Evolutionary conservation across 92 coral and sea anemone species (phyloP).

Genomic region (Umimayanthus chanpuru): DNA sequence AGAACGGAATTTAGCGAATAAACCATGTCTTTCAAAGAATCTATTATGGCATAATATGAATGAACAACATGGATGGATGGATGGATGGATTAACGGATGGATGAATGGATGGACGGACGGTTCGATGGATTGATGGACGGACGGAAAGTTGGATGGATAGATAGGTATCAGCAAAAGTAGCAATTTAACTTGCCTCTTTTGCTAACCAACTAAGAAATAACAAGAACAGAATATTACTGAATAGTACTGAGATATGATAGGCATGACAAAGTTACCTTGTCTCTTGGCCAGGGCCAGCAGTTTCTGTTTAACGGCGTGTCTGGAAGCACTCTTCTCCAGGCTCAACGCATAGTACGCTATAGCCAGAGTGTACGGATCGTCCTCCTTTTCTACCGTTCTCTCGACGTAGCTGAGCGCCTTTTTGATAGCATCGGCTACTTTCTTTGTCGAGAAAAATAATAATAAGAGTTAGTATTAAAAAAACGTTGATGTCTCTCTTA

Average conservation of each 20-base stretch:
- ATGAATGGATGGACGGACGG: not conserved
- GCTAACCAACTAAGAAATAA: too few relatives aligned
- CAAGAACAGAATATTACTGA: too few relatives aligned
- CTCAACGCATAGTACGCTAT: conserved; percentile 76
- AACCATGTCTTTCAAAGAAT: too few relatives aligned
- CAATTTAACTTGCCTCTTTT: too few relatives aligned
- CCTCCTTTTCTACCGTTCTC: conserved; percentile 35
- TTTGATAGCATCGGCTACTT: conserved; percentile 56
- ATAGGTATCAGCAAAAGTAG: not conserved
- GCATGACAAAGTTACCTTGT: conserved; percentile 60
- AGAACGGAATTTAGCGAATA: not conserved
- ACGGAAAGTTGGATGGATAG: not conserved
- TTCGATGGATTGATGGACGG: not conserved
- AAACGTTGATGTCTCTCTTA: too few relatives aligned
- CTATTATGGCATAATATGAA: not conserved
- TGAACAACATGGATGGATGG: not conserved
- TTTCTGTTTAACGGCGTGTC: conserved; percentile 46
- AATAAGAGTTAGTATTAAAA: too few relatives aligned
- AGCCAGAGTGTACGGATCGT: conserved; percentile 83
- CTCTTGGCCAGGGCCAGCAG: conserved; percentile 68
- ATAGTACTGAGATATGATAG: not conserved
- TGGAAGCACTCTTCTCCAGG: conserved; percentile 57
- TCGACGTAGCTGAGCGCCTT: conserved; percentile 62
- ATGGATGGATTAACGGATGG: not conserved
- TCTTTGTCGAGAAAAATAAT: conserved; percentile 8